Percentiles rank a stretch among this genome's conserved stretches.
phyloP scores from a whole-genome alignment of 2,888 invertebrate genomes.

The Drosophila nr. medialis region DNA sequence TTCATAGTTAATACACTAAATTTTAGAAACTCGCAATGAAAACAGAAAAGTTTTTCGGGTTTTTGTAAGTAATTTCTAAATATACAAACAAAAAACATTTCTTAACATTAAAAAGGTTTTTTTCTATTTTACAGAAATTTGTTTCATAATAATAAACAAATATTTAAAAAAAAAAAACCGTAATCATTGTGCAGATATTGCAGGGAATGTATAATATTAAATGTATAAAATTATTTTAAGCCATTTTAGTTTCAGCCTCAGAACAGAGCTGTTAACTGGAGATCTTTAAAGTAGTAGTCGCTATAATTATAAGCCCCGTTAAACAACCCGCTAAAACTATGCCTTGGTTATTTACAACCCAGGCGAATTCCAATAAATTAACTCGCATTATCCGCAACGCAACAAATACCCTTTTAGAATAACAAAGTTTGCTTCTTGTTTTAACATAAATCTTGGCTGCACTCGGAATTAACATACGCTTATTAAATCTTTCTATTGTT shows the following conservation, averaged over 20 bases:
- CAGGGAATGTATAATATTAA: no score
- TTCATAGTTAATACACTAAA: neutral
- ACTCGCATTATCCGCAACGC: slow-evolving; percentile 16
- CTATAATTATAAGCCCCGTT: neutral
- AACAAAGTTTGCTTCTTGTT: slow-evolving; percentile 35
- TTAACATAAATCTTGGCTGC: slow-evolving; percentile 30
- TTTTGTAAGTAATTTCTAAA: neutral
- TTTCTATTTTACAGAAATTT: no score
- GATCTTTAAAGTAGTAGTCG: neutral
- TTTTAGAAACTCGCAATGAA: neutral
- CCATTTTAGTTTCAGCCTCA: neutral
- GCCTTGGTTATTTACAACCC: neutral
- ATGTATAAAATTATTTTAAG: neutral
- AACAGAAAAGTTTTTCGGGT: no score
- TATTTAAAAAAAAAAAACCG: neutral
- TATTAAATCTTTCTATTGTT: neutral
- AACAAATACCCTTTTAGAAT: slow-evolving; percentile 10
- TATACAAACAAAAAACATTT: no score
- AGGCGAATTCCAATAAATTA: slow-evolving; percentile 22
- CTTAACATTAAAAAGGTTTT: no score
- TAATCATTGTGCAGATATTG: neutral
- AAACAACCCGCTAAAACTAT: neutral
- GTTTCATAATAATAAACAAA: no score
- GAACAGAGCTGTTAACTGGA: neutral
- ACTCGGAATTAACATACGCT: slow-evolving; percentile 23